These are phyloP conservation scores for Gymnogyps californianus DNA, from an alignment of 2,113 vertebrate species.

Conservation along the genomic window DNA sequence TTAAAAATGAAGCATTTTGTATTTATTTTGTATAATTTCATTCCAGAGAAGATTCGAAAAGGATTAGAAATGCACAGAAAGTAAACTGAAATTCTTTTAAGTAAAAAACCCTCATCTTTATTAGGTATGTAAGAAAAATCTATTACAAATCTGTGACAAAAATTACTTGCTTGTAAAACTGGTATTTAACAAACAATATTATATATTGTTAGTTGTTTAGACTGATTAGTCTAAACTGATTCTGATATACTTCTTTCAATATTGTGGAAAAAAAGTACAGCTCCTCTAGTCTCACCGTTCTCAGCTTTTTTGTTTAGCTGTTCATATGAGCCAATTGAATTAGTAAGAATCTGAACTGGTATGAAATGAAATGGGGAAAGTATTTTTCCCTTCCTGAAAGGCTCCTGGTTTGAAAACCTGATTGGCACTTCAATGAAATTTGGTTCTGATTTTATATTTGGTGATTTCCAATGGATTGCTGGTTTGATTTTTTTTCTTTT, in stretches of 20 bases:
- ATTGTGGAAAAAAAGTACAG: not conserved
- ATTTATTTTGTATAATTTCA: not conserved
- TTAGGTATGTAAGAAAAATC: not conserved
- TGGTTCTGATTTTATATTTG: not conserved
- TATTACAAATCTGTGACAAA: not conserved
- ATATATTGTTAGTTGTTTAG: not conserved
- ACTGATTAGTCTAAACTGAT: not conserved
- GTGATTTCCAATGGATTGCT: not conserved
- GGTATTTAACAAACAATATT: not conserved
- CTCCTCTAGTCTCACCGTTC: not conserved
- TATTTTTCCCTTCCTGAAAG: not conserved
- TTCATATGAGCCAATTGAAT: not conserved
- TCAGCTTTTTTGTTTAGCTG: not conserved
- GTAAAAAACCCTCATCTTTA: not conserved
- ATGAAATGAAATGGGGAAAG: not conserved
- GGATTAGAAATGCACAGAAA: not conserved
- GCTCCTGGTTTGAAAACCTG: not conserved
- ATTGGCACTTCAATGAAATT: not conserved
- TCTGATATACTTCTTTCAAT: not conserved
- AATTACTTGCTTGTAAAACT: not conserved
- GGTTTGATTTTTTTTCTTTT: not conserved
- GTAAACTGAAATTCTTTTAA: not conserved
- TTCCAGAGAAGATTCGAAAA: not conserved
- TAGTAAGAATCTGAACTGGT: not conserved
- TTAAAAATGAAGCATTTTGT: not conserved